These are phyloP conservation scores for Setophaga kirtlandii DNA, from an alignment of 2,113 vertebrate species.

Conservation along the genomic window DNA sequence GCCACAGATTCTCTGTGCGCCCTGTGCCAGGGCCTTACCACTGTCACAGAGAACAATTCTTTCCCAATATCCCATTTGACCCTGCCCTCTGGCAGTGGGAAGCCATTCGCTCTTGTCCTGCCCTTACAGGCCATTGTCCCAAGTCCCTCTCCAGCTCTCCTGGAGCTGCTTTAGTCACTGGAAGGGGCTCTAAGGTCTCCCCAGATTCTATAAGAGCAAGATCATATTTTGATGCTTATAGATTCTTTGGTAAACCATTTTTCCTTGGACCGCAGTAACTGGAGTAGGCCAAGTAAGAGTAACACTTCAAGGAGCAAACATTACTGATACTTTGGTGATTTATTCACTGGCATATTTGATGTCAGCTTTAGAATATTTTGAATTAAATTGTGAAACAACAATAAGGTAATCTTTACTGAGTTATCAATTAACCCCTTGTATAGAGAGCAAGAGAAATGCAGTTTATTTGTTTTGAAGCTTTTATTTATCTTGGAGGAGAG, in stretches of 20 bases:
- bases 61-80: not conserved
- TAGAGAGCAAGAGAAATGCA: not conserved
- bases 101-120: not conserved
- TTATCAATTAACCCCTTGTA: not conserved
- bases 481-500: constrained; percentile 1
- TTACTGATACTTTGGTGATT: not conserved
- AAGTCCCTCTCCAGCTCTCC: not conserved
- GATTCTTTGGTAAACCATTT: not conserved
- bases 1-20: not conserved
- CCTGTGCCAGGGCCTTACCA: not conserved
- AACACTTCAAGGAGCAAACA: not conserved
- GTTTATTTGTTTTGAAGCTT: not conserved
- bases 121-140: not conserved
- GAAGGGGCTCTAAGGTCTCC: not conserved
- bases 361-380: not conserved
- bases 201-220: not conserved
- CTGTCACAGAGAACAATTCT: fast-evolving
- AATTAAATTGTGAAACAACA: not conserved
- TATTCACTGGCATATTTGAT: not conserved
- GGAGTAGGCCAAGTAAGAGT: not conserved
- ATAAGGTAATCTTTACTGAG: not conserved
- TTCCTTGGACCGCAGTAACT: not conserved
- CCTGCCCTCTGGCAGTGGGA: not conserved
- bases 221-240: not conserved
- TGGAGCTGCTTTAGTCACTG: not conserved